phyloP scores from a whole-genome alignment of 2,888 invertebrate genomes.

The Tipula unca region DNA sequence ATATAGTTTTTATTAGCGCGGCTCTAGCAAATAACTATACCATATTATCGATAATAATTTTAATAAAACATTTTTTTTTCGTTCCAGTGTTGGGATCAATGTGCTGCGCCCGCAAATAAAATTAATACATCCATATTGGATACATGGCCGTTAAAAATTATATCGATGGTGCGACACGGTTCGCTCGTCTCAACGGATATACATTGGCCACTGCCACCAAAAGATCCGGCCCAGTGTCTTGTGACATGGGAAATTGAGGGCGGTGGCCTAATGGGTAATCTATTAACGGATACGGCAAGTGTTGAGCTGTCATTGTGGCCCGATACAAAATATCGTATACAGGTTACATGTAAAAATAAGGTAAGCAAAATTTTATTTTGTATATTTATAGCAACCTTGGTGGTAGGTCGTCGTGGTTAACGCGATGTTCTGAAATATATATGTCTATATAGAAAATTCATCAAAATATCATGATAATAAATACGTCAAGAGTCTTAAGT shows the following conservation, averaged over 20 bases:
- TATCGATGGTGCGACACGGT: conserved; percentile 39
- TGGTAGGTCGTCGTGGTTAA: neutral
- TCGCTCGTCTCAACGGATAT: conserved; percentile 40
- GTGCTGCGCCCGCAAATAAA: conserved; percentile 32
- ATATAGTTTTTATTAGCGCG: neutral
- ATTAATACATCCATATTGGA: conserved; percentile 36
- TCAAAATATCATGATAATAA: neutral
- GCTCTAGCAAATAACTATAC: neutral
- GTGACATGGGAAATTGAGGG: conserved; percentile 42
- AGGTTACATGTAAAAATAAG: conserved; percentile 42
- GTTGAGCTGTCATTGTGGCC: conserved; percentile 41
- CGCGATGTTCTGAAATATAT: neutral
- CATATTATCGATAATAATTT: neutral
- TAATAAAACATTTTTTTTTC: conserved; percentile 21
- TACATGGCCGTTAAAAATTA: conserved; percentile 36
- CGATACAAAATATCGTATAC: conserved; percentile 41
- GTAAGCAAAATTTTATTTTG: conserved; percentile 29
- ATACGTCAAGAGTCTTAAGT: neutral
- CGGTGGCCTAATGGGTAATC: conserved; percentile 41
- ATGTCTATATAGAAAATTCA: neutral
- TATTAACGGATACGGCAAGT: conserved; percentile 39
- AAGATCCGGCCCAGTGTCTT: conserved; percentile 36
- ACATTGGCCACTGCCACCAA: conserved; percentile 37
- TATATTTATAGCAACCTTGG: neutral
- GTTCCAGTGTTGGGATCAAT: conserved; percentile 39